Conservation (phyloP, 2,113 vertebrate species). For the Actenoides lindsayi region DNA sequence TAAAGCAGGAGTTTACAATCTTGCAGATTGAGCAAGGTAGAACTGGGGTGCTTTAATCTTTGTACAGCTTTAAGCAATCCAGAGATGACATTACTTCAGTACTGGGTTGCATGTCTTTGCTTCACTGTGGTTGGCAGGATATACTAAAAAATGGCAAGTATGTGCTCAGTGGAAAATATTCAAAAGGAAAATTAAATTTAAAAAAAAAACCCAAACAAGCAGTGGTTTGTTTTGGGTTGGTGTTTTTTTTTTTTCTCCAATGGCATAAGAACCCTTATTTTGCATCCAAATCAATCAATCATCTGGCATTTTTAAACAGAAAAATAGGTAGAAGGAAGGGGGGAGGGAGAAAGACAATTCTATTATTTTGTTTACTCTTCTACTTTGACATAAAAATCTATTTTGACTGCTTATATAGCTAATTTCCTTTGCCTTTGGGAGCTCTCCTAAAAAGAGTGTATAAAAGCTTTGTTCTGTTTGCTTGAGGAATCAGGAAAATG, state of each 20-base stretch:
- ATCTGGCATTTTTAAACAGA: background rate
- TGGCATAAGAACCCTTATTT: background rate
- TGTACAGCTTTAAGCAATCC: constrained; percentile 56
- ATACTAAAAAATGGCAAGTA: background rate
- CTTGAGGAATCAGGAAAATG: background rate
- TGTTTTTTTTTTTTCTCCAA: background rate
- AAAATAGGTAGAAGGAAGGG: background rate
- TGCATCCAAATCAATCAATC: background rate
- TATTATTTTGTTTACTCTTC: background rate
- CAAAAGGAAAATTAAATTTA: background rate
- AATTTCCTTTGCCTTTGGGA: background rate
- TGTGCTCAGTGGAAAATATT: background rate
- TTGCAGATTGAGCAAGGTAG: constrained; percentile 58
- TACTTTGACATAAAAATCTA: background rate
- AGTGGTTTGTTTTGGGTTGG: too few relatives aligned
- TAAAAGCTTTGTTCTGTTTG: background rate
- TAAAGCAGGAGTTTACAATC: constrained; percentile 24
- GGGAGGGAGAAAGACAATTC: background rate
- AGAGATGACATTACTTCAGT: background rate
- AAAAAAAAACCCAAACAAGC: background rate
- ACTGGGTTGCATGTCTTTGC: background rate
- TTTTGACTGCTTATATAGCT: background rate
- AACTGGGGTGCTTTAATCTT: constrained; percentile 49
- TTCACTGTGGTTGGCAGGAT: background rate
- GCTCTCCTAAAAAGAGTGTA: background rate